Evolutionary conservation across 2,888 invertebrate species (phyloP), one percentile per base, ranked within the genome.

Genomic region (Mesopsocus fuscifrons): DNA sequence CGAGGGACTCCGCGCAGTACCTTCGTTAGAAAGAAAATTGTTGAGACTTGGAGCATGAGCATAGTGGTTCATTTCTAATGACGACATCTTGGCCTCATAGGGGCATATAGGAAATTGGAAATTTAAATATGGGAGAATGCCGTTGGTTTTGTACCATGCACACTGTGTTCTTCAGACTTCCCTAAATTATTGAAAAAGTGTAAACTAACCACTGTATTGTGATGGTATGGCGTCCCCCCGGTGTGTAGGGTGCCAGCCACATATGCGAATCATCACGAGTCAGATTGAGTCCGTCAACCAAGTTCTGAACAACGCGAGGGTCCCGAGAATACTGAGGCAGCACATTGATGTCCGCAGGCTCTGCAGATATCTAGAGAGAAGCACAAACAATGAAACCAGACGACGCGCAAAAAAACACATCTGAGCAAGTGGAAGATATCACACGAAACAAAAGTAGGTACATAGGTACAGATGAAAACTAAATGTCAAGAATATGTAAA

Each of bases 241-340:
- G 54, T 2, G 71, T 71, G 51, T 72, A 76, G 2, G 77, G 74
- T 17, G 76, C 68, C 16, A 77, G 63, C 83, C 84, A 84, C 51
- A 79, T 67, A 60, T 83, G 81, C 31, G 72, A 67, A 58, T 83
- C 83, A 55, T 84, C 82, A 44, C 75, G 67, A 1, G 83, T 82
- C 33, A 77, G 63, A 53, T 80, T 75, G 3, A 74, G 68, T 1
- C 79, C 78, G 53, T 82, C 79, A 17, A 74, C 59, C 18, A 84
- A 58, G 59, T 77, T 79, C 41, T 65, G 63, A 1, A 73, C 66
- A 11, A 73, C 65, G 45, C 72, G 58, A 1, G 73, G 73, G 46
- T 76, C 74, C 49, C 69, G 69, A 44, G 66, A 66, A 35, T 74
- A 73, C 53, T 78, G 78, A 1, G 73, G 71, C 59, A 79, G 65